Percentiles rank a stretch among this genome's conserved stretches.
phyloP scores from a whole-genome alignment of 2,797 vertebrate genomes.

The Sebastiscus tertius region DNA sequence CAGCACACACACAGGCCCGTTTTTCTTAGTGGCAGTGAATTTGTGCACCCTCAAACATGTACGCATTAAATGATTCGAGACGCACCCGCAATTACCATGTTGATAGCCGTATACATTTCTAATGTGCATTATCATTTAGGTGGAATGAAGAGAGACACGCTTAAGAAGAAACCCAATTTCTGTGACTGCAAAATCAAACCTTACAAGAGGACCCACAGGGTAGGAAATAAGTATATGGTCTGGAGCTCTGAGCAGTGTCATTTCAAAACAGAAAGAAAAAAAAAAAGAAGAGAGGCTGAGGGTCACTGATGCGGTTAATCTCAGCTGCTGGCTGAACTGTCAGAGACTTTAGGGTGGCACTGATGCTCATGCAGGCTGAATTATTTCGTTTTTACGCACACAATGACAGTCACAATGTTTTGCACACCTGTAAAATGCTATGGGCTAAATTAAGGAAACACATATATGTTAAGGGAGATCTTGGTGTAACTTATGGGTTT shows the following conservation, averaged over 20 bases:
- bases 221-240: background rate
- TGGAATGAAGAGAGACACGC: background rate
- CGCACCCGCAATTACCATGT: background rate
- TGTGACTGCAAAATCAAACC: background rate
- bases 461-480: background rate
- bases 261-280: background rate
- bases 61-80: background rate
- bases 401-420: background rate
- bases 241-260: background rate
- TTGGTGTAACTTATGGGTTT: background rate
- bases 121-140: background rate
- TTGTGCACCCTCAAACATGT: background rate
- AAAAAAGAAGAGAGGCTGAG: background rate
- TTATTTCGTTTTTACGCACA: background rate
- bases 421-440: background rate
- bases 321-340: background rate
- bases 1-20: too few species aligned
- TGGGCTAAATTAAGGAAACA: background rate
- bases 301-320: constrained; percentile 2
- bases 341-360: background rate
- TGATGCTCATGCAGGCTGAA: background rate
- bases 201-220: background rate
- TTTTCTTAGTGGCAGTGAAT: background rate
- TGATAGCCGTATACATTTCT: background rate
- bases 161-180: background rate